Evolutionary conservation across 2,888 invertebrate species (phyloP), one percentile per base, ranked within the genome.

Genomic region (Drymonia ruficornis): DNA sequence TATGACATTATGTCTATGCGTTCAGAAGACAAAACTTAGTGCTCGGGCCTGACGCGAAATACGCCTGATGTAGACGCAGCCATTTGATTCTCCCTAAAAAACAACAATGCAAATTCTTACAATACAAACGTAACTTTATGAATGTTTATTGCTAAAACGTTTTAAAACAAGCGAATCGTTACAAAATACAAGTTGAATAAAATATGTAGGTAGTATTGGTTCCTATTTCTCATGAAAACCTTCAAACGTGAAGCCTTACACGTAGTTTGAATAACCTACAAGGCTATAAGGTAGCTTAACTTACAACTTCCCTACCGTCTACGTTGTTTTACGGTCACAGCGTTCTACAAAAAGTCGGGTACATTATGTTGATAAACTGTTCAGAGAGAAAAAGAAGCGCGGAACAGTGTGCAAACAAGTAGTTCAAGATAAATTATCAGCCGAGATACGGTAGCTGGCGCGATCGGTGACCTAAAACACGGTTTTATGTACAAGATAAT

Each of bases 391-490:
- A 43, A 19, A 43, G 19, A 19, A 43, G 13, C 43, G 19, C 1
- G 13, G 43, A 43, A 43, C 19, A 23, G 0, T 18, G 13, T 19
- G 43, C 13, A 19, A 43, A 43, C 19, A 13, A 43, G 4, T 15
- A 16, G 18, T 15, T 42, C 11, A 42, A 42, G 42, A 42, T 42
- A 42, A 42, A 42, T 42, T 42, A 18, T 42, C 42, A 42, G 42
- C 8, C 13, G 9, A 42, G 42, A 18, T 18, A 18, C 18, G 42
- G 42, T 42, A 18, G 11, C n/a, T 15, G 18, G 16, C 4, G 13
- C 13, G 43, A 8, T 5, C 6, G 13, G 19, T 19, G 43, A 43
- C 19, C 13, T 4, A 19, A 16, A 43, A 43, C 43, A 19, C 43
- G 19, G 43, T 15, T 43, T 19, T 43, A 19, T 43, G 19, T 43